Conservation (phyloP, 1,140 invertebrate genomes). For the Drosophila grimshawi region DNA sequence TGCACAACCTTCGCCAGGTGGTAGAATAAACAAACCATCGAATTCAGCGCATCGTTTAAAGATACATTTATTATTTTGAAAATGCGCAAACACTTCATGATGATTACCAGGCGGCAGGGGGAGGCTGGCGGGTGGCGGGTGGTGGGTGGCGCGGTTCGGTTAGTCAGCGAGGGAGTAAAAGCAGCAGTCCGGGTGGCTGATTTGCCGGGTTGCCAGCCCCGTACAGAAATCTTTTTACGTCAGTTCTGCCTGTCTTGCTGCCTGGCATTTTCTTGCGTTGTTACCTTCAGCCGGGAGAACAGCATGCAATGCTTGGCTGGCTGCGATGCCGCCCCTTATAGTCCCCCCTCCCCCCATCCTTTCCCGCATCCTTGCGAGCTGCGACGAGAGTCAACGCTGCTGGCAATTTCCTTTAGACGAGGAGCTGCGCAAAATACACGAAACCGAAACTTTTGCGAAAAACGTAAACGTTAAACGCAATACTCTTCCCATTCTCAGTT, state of each 20-base stretch:
- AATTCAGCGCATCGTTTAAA: slow-evolving; percentile 44
- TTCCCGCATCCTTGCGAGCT: slow-evolving; percentile 23
- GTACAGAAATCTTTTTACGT: slow-evolving; percentile 79
- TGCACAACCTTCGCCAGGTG: slow-evolving; percentile 24
- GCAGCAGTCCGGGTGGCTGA: slow-evolving; percentile 17
- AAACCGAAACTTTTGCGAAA: slow-evolving; percentile 79
- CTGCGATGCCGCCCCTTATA: slow-evolving; percentile 38
- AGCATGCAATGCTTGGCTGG: slow-evolving; percentile 72
- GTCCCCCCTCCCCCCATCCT: not conserved
- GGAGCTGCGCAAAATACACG: slow-evolving; percentile 52
- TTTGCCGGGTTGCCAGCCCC: slow-evolving; percentile 17
- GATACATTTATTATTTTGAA: slow-evolving; percentile 54
- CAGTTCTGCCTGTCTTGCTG: slow-evolving; percentile 84
- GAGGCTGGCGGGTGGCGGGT: not conserved
- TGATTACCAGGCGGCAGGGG: slow-evolving; percentile 28
- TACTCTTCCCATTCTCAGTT: slow-evolving; percentile 48
- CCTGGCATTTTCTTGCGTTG: slow-evolving; percentile 83
- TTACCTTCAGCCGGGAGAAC: slow-evolving; percentile 67
- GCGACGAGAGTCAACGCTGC: slow-evolving; percentile 37
- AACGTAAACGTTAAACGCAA: slow-evolving; percentile 82
- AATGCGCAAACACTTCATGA: slow-evolving; percentile 60
- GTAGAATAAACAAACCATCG: slow-evolving; percentile 41
- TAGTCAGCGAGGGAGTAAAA: slow-evolving; percentile 21
- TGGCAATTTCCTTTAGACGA: slow-evolving; percentile 63
- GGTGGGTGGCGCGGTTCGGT: not conserved